These are phyloP conservation scores for Premnoplex brunnescens DNA, from an alignment of 2,797 vertebrate species.

Conservation along the genomic window DNA sequence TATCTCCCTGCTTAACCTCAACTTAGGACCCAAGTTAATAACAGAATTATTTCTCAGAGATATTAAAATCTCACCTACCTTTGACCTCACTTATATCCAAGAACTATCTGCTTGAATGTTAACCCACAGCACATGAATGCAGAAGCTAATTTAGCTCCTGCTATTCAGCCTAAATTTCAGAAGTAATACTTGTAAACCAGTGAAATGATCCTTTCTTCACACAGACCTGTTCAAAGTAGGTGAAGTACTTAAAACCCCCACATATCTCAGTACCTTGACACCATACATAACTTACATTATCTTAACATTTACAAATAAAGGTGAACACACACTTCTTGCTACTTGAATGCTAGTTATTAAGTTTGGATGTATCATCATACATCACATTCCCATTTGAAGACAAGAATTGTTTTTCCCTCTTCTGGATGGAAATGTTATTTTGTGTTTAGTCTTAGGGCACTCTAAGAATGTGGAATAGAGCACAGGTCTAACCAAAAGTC, in stretches of 20 bases:
- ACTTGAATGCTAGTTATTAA: not conserved
- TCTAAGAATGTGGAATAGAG: not conserved
- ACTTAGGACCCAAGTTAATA: not conserved
- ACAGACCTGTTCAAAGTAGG: not conserved
- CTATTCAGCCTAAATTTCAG: not conserved
- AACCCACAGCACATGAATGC: not conserved
- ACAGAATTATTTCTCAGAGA: not conserved
- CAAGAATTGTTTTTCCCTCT: not conserved
- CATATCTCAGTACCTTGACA: not conserved
- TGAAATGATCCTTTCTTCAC: not conserved
- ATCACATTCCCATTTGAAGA: not conserved
- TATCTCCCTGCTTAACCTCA: not conserved
- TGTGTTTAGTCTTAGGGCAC: not conserved
- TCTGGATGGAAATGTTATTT: not conserved
- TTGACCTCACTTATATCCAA: not conserved
- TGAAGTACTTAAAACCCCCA: not conserved
- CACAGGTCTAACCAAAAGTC: not conserved
- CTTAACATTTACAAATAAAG: not conserved
- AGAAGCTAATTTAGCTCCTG: not conserved
- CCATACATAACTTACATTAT: not conserved
- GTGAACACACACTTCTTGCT: accelerated
- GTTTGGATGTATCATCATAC: not conserved
- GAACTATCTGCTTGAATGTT: not conserved
- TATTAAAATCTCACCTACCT: not conserved
- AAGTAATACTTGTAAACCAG: not conserved